Base-by-base conservation (phyloP, 2,113 vertebrate species). In the Antennarius striatus region DNA sequence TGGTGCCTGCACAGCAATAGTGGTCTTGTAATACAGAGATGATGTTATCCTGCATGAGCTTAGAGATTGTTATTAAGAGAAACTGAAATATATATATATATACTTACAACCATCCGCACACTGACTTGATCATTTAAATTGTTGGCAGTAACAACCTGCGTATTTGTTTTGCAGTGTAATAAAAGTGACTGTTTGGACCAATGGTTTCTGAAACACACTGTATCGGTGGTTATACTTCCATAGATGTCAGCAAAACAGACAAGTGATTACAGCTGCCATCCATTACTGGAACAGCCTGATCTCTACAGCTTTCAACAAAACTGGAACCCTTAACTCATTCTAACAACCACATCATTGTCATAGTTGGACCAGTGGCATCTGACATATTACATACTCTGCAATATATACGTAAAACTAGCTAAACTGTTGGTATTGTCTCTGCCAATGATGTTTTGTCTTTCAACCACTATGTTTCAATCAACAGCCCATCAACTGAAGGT, bases 1-100 rank as follows among this genome's bases (percentile, higher is more conserved):
- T 72, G 68, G 52, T 6, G 66, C 67, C 71, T 28, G 36, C 43
- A 45, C 64, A 69, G 66, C 73, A 48, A 40, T 51, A 13, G 47
- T 32, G 60, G 68, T 70, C 55, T 51, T 16, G 46, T 70, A 77
- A 82, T 58, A 81, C 83, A 45, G 64, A 82, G 63, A 81, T 65
- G 40, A 16, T 58, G 55, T 22, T 48, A 58, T 36, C 32, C 32
- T 36, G 32, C 7, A 36, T 36, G 32, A 36, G 32, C 32, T 36
- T 36, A 22, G 22, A 22, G 22, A 22, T 22, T 22, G 22, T 36
- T 36, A 1, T 36, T 36, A 4, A 36, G 32, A 36, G 7, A 36
- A 36, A 36, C 32, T 36, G 32, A 36, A 36, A 36, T 36, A 22
- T 1, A 7, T 36, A 7, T 36, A 7, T 36, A 7, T 36, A 7